Evolutionary conservation across 30 jellyfish, hydroid and myxozoan genomes (phyloP).

Genomic region (Hydra vulgaris): DNA sequence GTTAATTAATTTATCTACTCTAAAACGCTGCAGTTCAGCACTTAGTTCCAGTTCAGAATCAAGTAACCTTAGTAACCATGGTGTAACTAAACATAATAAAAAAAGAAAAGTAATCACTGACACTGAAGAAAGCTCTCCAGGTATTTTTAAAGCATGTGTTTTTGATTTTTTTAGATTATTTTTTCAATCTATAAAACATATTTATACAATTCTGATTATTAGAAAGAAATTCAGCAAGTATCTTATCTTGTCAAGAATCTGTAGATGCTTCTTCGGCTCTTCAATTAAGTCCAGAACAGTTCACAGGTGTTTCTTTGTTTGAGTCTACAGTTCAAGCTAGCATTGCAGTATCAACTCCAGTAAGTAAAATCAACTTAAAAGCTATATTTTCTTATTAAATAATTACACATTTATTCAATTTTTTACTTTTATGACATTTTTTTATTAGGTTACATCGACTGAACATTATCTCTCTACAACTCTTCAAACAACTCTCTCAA

Average conservation of each 20-base stretch:
- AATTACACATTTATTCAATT: too few relatives aligned
- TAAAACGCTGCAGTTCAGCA: constrained; percentile 15
- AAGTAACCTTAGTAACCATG: constrained; percentile 1
- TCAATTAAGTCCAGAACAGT: constrained; percentile 1
- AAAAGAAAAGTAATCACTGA: not conserved
- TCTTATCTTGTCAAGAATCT: constrained; percentile 7
- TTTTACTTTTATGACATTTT: too few relatives aligned
- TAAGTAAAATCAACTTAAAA: too few relatives aligned
- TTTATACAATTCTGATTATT: not conserved
- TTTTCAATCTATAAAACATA: not conserved
- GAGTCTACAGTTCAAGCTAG: not conserved
- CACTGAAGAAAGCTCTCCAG: constrained; percentile 1
- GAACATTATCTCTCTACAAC: too few relatives aligned
- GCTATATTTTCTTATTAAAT: too few relatives aligned
- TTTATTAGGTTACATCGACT: too few relatives aligned
- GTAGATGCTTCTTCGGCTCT: constrained; percentile 12
- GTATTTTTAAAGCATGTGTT: not conserved
- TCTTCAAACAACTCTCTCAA: too few relatives aligned
- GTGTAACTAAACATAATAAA: not conserved
- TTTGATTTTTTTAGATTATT: not conserved
- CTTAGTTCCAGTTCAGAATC: constrained; percentile 18
- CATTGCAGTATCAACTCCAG: too few relatives aligned
- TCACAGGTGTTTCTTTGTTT: not conserved
- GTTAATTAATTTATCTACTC: not conserved
- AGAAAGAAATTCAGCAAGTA: not conserved